Base-by-base conservation (phyloP, 2,888 invertebrate species). In the Steromphala cineraria region DNA sequence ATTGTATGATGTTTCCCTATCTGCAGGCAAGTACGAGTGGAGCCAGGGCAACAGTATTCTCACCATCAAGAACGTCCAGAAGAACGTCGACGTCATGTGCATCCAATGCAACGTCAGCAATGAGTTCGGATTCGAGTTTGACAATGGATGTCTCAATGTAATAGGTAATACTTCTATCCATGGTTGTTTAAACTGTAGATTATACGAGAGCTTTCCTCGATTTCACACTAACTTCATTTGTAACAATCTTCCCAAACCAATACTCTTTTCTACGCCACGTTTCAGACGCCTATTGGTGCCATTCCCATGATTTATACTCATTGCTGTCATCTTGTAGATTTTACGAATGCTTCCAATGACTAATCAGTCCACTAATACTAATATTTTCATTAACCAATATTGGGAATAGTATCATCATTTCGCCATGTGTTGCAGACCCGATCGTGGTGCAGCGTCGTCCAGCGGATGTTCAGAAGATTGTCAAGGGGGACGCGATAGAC, bases 371-470 rank as follows among this genome's bases (percentile, higher is more conserved):
- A n/a, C n/a, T n/a, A n/a, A n/a, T n/a, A n/a, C n/a, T n/a, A n/a
- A n/a, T n/a, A n/a, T n/a, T n/a, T n/a, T n/a, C n/a, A n/a, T n/a
- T n/a, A n/a, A n/a, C n/a, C n/a, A n/a, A n/a, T n/a, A n/a, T n/a
- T n/a, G n/a, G n/a, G n/a, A n/a, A n/a, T n/a, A n/a, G n/a, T n/a
- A n/a, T n/a, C n/a, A n/a, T n/a, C n/a, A n/a, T n/a, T n/a, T n/a
- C n/a, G n/a, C n/a, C n/a, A n/a, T n/a, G n/a, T n/a, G n/a, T 75
- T 75, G 15, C 75, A 75, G 75, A 75, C 15, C 75, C 75, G 1
- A 75, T 75, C 24, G 17, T 13, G 8, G 53, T 75, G 13, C 7
- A 2, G 17, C 31, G 17, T 17, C 75, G 40, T 1, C 75, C 75
- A 40, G n/a, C 5, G 21, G 36, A 19, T 7, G 19, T 15, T 13